Evolutionary conservation across 2,888 invertebrate species (phyloP).

Genomic region (Torymus aiolomorphi): DNA sequence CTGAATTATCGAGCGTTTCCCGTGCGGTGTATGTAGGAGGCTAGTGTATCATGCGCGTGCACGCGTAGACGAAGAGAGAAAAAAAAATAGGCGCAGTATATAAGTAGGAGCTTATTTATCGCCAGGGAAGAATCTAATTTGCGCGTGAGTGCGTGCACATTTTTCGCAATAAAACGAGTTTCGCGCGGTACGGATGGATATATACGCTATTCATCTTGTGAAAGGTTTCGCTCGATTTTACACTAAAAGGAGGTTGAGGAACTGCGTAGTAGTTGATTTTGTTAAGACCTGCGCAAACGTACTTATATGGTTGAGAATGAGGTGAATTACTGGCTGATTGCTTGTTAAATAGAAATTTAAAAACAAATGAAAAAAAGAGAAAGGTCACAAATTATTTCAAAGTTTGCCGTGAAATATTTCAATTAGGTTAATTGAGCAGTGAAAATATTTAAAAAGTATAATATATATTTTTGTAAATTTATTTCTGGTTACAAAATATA

Average conservation of each 20-base stretch:
- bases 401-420: too few relatives aligned
- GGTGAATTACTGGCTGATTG: too few relatives aligned
- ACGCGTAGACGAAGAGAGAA: background rate
- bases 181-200: background rate
- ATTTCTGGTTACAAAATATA: too few relatives aligned
- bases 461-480: too few relatives aligned
- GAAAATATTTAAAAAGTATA: too few relatives aligned
- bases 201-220: background rate
- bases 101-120: background rate
- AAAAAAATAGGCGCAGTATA: conserved; percentile 7
- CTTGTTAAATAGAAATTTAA: too few relatives aligned
- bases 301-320: too few relatives aligned
- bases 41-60: too few relatives aligned
- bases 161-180: conserved; percentile 16
- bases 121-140: background rate
- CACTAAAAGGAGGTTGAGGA: background rate
- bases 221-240: background rate
- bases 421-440: too few relatives aligned
- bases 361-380: too few relatives aligned
- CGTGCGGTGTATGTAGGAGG: too few relatives aligned
- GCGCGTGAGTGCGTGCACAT: background rate
- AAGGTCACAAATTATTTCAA: too few relatives aligned
- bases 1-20: conserved; percentile 3
- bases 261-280: background rate
- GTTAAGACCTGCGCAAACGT: background rate